These are phyloP conservation scores for Paelopatides confundens DNA, from an alignment of 53 echinoderm and acorn worm species.

Conservation along the genomic window DNA sequence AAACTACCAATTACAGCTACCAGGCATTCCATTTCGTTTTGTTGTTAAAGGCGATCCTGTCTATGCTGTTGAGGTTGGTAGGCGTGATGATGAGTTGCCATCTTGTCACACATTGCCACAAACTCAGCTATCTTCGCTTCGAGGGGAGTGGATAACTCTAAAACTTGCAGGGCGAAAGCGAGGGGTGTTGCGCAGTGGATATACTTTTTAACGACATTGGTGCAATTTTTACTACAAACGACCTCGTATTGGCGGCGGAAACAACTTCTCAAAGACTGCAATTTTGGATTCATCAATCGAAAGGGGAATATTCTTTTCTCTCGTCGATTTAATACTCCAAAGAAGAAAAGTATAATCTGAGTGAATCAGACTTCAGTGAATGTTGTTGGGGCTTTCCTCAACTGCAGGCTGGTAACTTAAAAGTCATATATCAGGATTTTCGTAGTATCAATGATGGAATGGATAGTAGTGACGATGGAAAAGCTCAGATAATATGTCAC, in stretches of 20 bases:
- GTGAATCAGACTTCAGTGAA: background rate
- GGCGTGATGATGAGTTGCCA: background rate
- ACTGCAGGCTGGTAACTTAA: background rate
- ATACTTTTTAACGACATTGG: background rate
- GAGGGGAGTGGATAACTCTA: background rate
- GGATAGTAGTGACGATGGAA: background rate
- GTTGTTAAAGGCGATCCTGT: background rate
- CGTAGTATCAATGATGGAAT: background rate
- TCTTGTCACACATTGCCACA: conserved; percentile 1
- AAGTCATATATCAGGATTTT: conserved; percentile 6
- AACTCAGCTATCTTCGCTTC: background rate
- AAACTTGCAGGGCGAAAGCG: background rate
- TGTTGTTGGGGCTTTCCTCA: conserved; percentile 32
- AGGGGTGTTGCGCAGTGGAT: conserved; percentile 15
- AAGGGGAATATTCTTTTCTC: conserved; percentile 17
- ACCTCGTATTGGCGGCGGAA: background rate
- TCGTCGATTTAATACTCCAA: conserved; percentile 4
- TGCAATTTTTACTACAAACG: background rate
- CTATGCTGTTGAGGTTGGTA: background rate
- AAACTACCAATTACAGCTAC: background rate
- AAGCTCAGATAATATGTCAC: background rate
- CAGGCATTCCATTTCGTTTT: background rate
- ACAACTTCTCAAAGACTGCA: background rate
- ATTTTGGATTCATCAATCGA: conserved; percentile 25
- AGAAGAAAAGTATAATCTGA: background rate